phyloP scores from a whole-genome alignment of 2,888 invertebrate genomes.

The Synanthedon vespiformis region DNA sequence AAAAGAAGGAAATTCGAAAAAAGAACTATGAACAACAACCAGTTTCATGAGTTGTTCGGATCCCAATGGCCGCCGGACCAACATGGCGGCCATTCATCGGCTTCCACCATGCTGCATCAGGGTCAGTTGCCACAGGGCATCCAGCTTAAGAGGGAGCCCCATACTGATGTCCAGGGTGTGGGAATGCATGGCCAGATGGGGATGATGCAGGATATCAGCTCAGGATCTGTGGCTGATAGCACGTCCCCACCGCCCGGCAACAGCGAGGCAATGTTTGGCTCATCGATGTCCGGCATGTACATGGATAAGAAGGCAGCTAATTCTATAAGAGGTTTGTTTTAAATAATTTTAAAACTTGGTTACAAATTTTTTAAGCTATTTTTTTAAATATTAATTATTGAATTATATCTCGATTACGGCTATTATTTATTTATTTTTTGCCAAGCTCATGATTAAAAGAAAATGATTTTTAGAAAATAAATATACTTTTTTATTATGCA shows the following conservation, averaged over 20 bases:
- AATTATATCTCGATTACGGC: too few relatives aligned
- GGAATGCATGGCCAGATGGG: conserved; percentile 50
- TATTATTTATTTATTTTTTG: too few relatives aligned
- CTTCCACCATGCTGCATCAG: conserved; percentile 58
- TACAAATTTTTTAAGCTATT: too few relatives aligned
- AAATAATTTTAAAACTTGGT: conserved; percentile 3
- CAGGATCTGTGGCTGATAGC: conserved; percentile 68
- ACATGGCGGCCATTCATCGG: conserved; percentile 58
- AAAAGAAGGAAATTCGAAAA: conserved; percentile 14
- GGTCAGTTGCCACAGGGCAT: conserved; percentile 37
- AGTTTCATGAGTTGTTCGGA: conserved; percentile 63
- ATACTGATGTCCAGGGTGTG: conserved; percentile 34
- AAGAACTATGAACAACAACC: conserved; percentile 53
- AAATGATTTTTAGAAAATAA: too few relatives aligned
- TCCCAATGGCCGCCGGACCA: conserved; percentile 67
- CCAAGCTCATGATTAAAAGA: too few relatives aligned
- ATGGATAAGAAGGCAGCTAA: conserved; percentile 74
- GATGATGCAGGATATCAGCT: conserved; percentile 33
- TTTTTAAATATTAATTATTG: too few relatives aligned
- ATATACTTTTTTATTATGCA: too few relatives aligned
- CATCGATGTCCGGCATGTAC: conserved; percentile 58
- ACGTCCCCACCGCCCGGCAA: conserved; percentile 71
- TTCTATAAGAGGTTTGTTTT: conserved; percentile 72
- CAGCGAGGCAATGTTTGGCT: conserved; percentile 57
- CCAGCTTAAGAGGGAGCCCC: conserved; percentile 54